Base-by-base conservation (phyloP, 2,888 invertebrate species). In the Asteroscopus sphinx region DNA sequence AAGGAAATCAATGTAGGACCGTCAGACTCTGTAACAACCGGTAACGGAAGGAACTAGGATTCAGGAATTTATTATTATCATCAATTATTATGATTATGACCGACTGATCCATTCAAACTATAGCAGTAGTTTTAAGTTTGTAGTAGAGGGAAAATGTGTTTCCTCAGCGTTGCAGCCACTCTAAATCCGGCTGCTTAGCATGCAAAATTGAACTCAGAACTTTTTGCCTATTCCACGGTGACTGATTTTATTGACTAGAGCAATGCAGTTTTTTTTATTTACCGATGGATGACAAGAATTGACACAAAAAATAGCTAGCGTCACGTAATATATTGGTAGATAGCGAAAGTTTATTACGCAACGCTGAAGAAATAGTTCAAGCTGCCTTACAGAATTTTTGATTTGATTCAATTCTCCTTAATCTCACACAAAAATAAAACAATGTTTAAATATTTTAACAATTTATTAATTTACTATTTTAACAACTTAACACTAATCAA, bases 281-380 rank as follows among this genome's bases (percentile, higher is more conserved):
- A 71, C 42, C 65, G 58, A 76, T 76, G 71, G 70, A 81, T 67
- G 79, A 76, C 74, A 69, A 83, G 46, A 85, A 85, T 79, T 75
- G 72, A 73, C 66, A 71, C 81, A 88, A 88, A 79, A 86, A 87
- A 82, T 72, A 60, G 63, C 71, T 73, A 71, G 53, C 45, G 78
- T 92, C 91, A 91, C 92, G 92, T 93, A 93, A 92, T 85, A 78
- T 81, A 90, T 88, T 81, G 83, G 56, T 73, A 68, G 85, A 85
- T 66, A 87, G 90, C 79, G 91, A 93, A 92, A 93, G 91, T 90
- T 65, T 61, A 79, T 89, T 90, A 79, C 82, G 83, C 77, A 89
- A 91, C 53, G 21, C 15, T 49, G 35, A 62, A 67, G 52, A 63
- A 77, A 75, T 66, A 59, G 57, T 44, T 60, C 62, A 62, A 67